phyloP scores from a whole-genome alignment of 2,888 invertebrate genomes.

The Dryadula phaetusa region DNA sequence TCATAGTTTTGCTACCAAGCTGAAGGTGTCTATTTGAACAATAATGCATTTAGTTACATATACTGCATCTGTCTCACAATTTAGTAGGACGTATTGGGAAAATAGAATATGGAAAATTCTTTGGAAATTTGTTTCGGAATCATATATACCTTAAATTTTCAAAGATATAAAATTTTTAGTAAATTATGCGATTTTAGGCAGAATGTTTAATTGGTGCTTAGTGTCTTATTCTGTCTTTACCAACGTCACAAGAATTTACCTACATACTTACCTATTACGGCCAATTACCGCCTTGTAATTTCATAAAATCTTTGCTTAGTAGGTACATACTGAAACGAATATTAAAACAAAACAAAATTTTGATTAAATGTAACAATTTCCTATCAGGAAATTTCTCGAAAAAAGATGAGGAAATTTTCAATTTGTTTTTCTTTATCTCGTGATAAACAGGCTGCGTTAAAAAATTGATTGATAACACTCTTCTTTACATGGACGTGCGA shows the following conservation, averaged over 20 bases:
- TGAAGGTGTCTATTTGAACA: too few species aligned
- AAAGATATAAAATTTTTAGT: too few species aligned
- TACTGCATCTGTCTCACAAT: too few species aligned
- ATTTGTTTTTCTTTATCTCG: conserved; percentile 35
- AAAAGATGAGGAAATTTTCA: conserved; percentile 26
- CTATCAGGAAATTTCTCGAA: conserved; percentile 12
- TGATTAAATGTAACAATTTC: conserved; percentile 23
- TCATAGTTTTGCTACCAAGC: too few species aligned
- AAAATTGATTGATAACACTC: conserved; percentile 54
- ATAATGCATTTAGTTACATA: too few species aligned
- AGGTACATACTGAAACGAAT: neutral
- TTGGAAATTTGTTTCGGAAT: too few species aligned
- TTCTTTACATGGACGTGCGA: conserved; percentile 52
- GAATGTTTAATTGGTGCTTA: neutral
- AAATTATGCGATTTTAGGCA: too few species aligned
- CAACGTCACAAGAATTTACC: neutral
- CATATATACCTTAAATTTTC: too few species aligned
- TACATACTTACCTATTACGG: neutral
- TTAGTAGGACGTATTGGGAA: too few species aligned
- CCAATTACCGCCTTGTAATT: neutral
- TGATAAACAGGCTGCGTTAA: conserved; percentile 49
- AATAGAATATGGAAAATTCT: too few species aligned
- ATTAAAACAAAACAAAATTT: conserved; percentile 13
- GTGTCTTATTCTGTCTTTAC: neutral
- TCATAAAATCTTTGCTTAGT: neutral